Evolutionary conservation across 2,113 vertebrate species (phyloP).

Genomic region (Nicator chloris): DNA sequence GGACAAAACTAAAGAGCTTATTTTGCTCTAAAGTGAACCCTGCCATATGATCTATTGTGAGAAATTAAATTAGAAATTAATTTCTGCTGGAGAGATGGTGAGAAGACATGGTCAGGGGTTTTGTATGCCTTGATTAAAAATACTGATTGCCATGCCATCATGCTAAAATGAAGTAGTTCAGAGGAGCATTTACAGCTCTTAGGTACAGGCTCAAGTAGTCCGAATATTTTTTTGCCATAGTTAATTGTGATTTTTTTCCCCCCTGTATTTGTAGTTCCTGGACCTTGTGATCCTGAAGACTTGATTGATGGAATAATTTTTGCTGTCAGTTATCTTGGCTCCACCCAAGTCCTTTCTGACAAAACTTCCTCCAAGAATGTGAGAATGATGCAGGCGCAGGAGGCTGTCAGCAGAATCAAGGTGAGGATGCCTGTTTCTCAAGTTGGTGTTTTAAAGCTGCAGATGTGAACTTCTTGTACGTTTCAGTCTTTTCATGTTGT

Average conservation of each 20-base stretch:
- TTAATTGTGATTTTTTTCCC: neutral
- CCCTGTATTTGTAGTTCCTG: slow-evolving; percentile 81
- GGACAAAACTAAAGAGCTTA: neutral
- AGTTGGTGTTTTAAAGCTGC: neutral
- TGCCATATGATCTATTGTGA: neutral
- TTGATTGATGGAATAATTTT: slow-evolving; percentile 97
- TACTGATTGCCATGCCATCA: neutral
- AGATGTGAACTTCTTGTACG: neutral
- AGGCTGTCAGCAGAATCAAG: slow-evolving; percentile 95
- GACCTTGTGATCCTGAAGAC: slow-evolving; percentile 95
- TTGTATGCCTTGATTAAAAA: neutral
- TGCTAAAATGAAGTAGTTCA: neutral
- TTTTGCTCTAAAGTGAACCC: neutral
- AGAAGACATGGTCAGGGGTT: neutral
- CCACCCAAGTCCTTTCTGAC: slow-evolving; percentile 92
- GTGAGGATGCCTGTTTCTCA: slow-evolving; percentile 73
- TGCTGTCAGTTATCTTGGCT: slow-evolving; percentile 94
- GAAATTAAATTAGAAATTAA: neutral
- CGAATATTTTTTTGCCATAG: neutral
- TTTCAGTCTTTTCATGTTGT: neutral
- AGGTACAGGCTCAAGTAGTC: neutral
- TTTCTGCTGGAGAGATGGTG: neutral
- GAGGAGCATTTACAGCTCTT: neutral
- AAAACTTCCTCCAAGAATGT: slow-evolving; percentile 95
- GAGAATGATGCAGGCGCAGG: slow-evolving; percentile 97